Conservation (phyloP, 2,888 invertebrate genomes). For the Hoplodrina ambigua region DNA sequence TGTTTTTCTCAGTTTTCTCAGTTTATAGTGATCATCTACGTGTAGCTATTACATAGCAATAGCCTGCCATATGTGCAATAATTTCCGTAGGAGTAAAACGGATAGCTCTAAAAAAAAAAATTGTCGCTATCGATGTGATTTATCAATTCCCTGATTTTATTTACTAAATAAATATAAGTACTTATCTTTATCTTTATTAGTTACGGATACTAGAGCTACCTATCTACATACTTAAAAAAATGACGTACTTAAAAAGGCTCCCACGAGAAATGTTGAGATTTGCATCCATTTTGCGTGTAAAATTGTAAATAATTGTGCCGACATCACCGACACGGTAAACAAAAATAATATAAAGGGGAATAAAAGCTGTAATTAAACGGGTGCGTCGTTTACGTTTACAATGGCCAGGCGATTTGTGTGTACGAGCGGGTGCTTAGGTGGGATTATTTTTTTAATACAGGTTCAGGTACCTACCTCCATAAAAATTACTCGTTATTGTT, state of each 20-base stretch:
- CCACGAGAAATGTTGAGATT: constrained; percentile 6
- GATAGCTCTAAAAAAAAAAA: no score
- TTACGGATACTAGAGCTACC: no score
- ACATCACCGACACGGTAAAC: constrained; percentile 31
- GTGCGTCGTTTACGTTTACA: constrained; percentile 50
- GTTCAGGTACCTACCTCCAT: constrained; percentile 3
- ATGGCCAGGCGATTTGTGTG: constrained; percentile 47
- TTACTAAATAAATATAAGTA: not conserved
- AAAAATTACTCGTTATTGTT: constrained; percentile 10
- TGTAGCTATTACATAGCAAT: not conserved
- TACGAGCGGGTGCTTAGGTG: constrained; percentile 31
- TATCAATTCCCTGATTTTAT: not conserved
- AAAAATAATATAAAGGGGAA: constrained; percentile 46
- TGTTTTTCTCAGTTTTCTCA: constrained; percentile 6
- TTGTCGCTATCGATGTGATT: no score
- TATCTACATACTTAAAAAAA: constrained; percentile 2
- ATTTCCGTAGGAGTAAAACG: not conserved
- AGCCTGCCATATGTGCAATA: not conserved
- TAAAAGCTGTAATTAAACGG: constrained; percentile 56
- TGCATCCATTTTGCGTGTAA: constrained; percentile 11
- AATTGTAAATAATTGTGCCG: constrained; percentile 22
- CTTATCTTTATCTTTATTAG: no score
- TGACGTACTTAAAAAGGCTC: not conserved
- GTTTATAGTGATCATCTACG: no score
- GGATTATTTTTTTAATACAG: constrained; percentile 46